Percentiles rank a stretch among this genome's conserved stretches.
Evolutionary conservation across 1,140 invertebrate species (phyloP).

Genomic region (Vanessa tameamea): DNA sequence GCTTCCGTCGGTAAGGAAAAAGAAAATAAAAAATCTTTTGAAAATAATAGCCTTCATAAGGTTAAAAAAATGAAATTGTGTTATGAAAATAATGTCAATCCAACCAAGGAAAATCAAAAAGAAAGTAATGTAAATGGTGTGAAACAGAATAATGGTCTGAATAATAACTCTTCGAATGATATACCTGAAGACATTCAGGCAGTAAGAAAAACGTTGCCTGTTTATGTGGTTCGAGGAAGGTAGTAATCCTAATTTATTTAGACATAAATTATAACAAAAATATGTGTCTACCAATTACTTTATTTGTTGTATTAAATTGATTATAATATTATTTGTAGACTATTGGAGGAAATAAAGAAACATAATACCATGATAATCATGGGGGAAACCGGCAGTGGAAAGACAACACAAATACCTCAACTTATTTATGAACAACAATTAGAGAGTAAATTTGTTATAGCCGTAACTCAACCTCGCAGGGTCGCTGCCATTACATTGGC

Average conservation of each 20-base stretch:
- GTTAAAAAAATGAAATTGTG: conserved; percentile 61
- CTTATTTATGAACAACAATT: conserved; percentile 95
- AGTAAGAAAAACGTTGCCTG: conserved; percentile 60
- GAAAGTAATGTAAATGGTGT: conserved; percentile 39
- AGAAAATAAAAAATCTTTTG: conserved; percentile 45
- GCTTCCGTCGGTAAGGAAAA: conserved; percentile 51
- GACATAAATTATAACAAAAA: background rate
- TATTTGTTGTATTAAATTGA: conserved; percentile 12
- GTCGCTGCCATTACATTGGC: conserved; percentile 95
- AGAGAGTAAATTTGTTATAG: conserved; percentile 88
- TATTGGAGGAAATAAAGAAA: conserved; percentile 76
- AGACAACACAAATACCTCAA: conserved; percentile 98
- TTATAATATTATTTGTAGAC: conserved; percentile 45
- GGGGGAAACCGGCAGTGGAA: conserved; percentile 98
- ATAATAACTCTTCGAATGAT: conserved; percentile 36
- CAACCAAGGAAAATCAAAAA: conserved; percentile 29
- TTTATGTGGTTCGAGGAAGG: conserved; percentile 59
- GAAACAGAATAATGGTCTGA: conserved; percentile 29
- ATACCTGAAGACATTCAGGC: conserved; percentile 51
- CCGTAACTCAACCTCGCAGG: conserved; percentile 94
- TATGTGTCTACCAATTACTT: background rate
- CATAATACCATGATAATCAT: conserved; percentile 91
- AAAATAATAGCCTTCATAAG: conserved; percentile 39
- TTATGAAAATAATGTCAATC: conserved; percentile 36
- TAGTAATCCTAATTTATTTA: conserved; percentile 24